Conservation (phyloP, 2,113 vertebrate species). For the Gila orcuttii region DNA sequence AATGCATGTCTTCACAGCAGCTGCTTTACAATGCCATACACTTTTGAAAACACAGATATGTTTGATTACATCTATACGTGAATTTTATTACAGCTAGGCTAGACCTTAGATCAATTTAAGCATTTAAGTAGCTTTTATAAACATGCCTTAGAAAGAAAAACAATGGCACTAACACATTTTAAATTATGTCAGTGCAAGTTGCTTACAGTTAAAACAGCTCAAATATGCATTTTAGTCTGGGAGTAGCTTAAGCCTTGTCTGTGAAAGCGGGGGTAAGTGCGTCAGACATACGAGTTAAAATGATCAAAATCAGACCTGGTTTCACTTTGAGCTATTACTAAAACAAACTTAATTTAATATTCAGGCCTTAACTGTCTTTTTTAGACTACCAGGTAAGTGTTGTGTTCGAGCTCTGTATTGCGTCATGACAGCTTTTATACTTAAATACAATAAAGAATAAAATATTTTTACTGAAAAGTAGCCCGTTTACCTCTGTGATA, state of each 20-base stretch:
- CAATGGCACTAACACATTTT: too few species aligned
- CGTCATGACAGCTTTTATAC: background rate
- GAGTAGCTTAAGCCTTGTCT: too few species aligned
- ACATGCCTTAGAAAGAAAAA: too few species aligned
- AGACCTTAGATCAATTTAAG: too few species aligned
- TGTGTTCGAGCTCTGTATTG: background rate
- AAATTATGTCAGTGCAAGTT: too few species aligned
- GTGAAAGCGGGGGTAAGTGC: too few species aligned
- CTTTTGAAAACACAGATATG: background rate
- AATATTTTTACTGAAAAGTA: background rate
- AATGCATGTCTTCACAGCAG: conserved; percentile 50
- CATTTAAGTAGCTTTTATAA: too few species aligned
- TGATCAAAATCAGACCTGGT: background rate
- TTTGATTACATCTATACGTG: background rate
- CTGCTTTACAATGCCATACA: background rate
- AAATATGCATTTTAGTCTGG: too few species aligned
- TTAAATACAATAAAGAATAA: background rate
- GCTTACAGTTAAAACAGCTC: too few species aligned
- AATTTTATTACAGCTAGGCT: too few species aligned
- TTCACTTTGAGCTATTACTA: conserved; percentile 15
- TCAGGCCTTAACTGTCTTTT: background rate
- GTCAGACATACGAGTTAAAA: background rate
- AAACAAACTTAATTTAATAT: background rate
- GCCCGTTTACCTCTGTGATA: background rate
- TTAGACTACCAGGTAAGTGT: too few species aligned